Conservation (phyloP, 2,888 invertebrate species). For the Melipona bicolor region DNA sequence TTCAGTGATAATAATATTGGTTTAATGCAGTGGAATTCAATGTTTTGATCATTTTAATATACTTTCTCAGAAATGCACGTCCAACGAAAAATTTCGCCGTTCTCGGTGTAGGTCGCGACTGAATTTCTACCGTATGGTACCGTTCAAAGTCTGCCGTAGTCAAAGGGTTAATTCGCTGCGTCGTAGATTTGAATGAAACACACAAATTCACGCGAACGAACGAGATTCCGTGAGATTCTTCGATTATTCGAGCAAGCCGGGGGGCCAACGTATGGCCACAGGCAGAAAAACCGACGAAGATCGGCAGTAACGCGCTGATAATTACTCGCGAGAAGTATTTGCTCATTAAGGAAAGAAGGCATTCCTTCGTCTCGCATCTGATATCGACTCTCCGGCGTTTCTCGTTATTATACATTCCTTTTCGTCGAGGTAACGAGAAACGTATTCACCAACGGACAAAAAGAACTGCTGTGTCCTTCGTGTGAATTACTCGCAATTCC, state of each 20-base stretch:
- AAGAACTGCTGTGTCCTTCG: slow-evolving; percentile 31
- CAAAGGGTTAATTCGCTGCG: not conserved
- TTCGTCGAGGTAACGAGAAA: slow-evolving; percentile 30
- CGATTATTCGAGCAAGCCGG: slow-evolving; percentile 18
- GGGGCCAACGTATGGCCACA: too few species aligned
- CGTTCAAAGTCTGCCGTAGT: not conserved
- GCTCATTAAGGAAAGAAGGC: slow-evolving; percentile 47
- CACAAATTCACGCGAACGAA: not conserved
- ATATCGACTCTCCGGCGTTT: slow-evolving; percentile 15
- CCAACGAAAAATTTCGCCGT: too few species aligned
- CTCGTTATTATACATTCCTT: slow-evolving; percentile 13
- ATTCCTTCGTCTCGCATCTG: slow-evolving; percentile 34
- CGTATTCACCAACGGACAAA: slow-evolving; percentile 15
- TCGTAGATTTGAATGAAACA: not conserved
- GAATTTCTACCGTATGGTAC: too few species aligned
- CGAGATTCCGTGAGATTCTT: not conserved
- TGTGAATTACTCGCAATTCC: slow-evolving; percentile 4
- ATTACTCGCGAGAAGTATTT: slow-evolving; percentile 44
- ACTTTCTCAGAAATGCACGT: too few species aligned
- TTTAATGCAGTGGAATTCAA: too few species aligned
- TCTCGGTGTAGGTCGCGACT: too few species aligned
- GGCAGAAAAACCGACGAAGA: not conserved
- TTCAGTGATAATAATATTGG: too few species aligned
- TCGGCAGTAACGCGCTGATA: slow-evolving; percentile 1
- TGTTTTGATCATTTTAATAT: too few species aligned